Conservation (phyloP, 2,888 invertebrate species). For the Microplitis manilae region DNA sequence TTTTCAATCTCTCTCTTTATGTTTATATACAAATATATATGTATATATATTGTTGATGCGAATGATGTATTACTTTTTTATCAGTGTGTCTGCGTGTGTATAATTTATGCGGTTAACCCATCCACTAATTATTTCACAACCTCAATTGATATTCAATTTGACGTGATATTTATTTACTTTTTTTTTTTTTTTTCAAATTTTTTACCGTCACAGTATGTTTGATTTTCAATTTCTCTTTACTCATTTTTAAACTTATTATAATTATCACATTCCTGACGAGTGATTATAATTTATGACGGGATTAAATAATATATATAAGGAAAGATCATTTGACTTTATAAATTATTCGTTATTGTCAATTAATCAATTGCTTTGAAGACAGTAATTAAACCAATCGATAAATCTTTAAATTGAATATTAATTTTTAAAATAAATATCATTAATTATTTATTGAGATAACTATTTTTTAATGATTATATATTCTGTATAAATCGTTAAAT, state of each 20-base stretch:
- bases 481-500: neutral
- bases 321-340: constrained; percentile 7
- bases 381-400: neutral
- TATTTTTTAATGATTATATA: neutral
- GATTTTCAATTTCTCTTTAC: constrained; percentile 17
- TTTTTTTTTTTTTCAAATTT: constrained; percentile 19
- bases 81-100: neutral
- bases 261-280: constrained; percentile 4
- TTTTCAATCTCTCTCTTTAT: neutral
- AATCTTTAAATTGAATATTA: neutral
- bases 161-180: neutral
- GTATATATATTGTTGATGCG: neutral
- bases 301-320: neutral
- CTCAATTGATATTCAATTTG: constrained; percentile 39
- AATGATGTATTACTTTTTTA: constrained; percentile 36
- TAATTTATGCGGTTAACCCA: constrained; percentile 39
- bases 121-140: constrained; percentile 38
- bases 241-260: neutral
- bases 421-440: neutral
- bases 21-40: neutral
- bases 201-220: neutral
- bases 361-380: neutral
- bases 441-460: neutral
- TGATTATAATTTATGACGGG: neutral
- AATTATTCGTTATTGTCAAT: neutral